Conservation (phyloP, 1,140 invertebrate species). For the Ruditapes philippinarum region DNA sequence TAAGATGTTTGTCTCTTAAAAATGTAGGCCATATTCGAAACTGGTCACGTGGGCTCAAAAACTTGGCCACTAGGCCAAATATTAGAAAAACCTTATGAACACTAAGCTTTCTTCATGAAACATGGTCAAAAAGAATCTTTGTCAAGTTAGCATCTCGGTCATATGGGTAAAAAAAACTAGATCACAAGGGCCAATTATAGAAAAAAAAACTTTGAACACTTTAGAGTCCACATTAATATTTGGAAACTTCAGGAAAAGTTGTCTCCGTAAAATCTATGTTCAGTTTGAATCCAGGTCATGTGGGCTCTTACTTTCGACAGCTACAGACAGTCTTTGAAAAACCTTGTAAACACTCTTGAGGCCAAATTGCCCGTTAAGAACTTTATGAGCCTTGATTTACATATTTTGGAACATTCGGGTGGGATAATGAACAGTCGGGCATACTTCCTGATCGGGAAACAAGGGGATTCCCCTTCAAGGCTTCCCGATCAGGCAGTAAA, state of each 20-base stretch:
- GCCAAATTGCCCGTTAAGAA: conserved; percentile 34
- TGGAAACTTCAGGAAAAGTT: conserved; percentile 8
- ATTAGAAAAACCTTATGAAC: too few species aligned
- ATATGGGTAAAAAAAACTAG: not conserved
- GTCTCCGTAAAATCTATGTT: conserved; percentile 12
- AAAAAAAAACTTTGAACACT: too few species aligned
- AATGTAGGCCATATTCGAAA: not conserved
- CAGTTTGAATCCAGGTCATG: conserved; percentile 13
- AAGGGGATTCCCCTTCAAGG: too few species aligned
- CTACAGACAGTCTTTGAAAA: conserved; percentile 41
- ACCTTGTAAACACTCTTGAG: conserved; percentile 18
- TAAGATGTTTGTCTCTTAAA: conserved; percentile 3
- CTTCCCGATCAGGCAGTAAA: too few species aligned
- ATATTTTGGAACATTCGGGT: conserved; percentile 36
- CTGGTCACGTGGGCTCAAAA: too few species aligned
- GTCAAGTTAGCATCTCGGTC: too few species aligned
- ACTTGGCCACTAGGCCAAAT: too few species aligned
- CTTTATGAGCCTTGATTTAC: conserved; percentile 35
- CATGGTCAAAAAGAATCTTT: not conserved
- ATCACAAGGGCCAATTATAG: conserved; percentile 27
- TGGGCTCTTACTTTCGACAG: conserved; percentile 24
- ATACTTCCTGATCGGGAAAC: too few species aligned
- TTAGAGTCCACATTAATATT: conserved; percentile 28
- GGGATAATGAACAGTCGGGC: conserved; percentile 23
- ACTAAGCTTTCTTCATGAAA: conserved; percentile 44